phyloP scores from a whole-genome alignment of 2,888 invertebrate genomes.

The Oegoconia quadripuncta region DNA sequence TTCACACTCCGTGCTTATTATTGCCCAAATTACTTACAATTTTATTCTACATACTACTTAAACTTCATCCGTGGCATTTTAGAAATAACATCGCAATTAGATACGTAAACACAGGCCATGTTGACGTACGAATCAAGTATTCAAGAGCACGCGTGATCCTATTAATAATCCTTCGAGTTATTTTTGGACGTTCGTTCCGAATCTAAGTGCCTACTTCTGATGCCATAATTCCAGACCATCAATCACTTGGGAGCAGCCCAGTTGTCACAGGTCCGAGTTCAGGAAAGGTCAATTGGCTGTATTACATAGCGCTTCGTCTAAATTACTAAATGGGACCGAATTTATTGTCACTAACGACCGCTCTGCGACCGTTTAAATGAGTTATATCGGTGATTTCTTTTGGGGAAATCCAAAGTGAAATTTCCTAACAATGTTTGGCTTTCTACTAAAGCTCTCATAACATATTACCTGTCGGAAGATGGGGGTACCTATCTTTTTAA shows the following conservation, averaged over 20 bases:
- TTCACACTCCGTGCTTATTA: too few species aligned
- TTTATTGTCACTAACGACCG: slow-evolving; percentile 4
- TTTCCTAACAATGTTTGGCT: too few species aligned
- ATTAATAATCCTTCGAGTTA: not conserved
- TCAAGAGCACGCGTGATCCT: not conserved
- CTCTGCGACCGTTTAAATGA: too few species aligned
- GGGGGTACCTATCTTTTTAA: too few species aligned
- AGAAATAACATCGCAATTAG: not conserved
- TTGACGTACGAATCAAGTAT: not conserved
- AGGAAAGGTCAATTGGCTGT: slow-evolving; percentile 8
- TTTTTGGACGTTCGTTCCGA: not conserved
- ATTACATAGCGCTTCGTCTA: slow-evolving; percentile 2
- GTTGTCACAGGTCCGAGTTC: slow-evolving; percentile 1
- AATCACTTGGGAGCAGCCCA: not conserved
- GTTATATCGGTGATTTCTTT: slow-evolving; percentile 4
- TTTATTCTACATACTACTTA: too few species aligned
- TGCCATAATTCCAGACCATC: not conserved
- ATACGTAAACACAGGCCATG: not conserved
- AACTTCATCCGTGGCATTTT: not conserved
- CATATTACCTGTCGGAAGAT: too few species aligned
- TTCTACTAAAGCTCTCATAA: too few species aligned
- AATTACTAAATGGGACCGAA: slow-evolving; percentile 10
- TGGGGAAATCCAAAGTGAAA: too few species aligned
- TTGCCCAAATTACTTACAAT: too few species aligned
- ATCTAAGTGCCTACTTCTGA: not conserved